Evolutionary conservation across 2,797 vertebrate species (phyloP).

Genomic region (Lophotriccus pileatus): DNA sequence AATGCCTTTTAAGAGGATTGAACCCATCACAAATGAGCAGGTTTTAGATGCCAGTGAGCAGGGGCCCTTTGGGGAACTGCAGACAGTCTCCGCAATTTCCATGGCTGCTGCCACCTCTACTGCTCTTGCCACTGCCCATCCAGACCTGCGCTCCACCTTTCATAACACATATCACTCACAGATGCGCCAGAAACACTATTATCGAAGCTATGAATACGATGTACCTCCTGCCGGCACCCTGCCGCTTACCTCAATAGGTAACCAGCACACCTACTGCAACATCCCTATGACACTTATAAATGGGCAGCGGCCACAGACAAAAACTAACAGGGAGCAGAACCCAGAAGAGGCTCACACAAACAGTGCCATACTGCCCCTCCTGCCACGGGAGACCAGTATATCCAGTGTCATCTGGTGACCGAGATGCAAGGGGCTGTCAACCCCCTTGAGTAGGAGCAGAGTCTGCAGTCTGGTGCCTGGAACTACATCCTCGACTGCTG

Average conservation of each 20-base stretch:
- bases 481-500: slow-evolving; percentile 83
- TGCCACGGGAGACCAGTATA: slow-evolving; percentile 98
- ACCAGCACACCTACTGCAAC: slow-evolving; percentile 99
- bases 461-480: slow-evolving; percentile 82
- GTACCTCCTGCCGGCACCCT: slow-evolving; percentile 92
- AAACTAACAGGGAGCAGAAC: slow-evolving; percentile 92
- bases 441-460: slow-evolving; percentile 70
- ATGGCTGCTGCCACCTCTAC: slow-evolving; percentile 97
- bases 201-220: slow-evolving; percentile 97
- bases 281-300: slow-evolving; percentile 99
- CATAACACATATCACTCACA: slow-evolving; percentile 97
- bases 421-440: slow-evolving; percentile 68
- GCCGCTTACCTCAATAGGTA: slow-evolving; percentile 93
- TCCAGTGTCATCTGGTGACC: slow-evolving; percentile 98
- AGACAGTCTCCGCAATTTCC: slow-evolving; percentile 96
- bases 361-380: slow-evolving; percentile 95
- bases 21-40: slow-evolving; percentile 91
- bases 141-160: slow-evolving; percentile 95
- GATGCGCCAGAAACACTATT: slow-evolving; percentile 99
- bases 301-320: slow-evolving; percentile 92
- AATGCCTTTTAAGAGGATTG: slow-evolving; percentile 98
- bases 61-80: slow-evolving; percentile 97
- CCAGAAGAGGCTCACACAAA: slow-evolving; percentile 96
- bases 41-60: slow-evolving; percentile 97
- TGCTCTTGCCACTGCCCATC: slow-evolving; percentile 95